Conservation (phyloP, 2,888 invertebrate species). For the Pachydiplax longipennis region DNA sequence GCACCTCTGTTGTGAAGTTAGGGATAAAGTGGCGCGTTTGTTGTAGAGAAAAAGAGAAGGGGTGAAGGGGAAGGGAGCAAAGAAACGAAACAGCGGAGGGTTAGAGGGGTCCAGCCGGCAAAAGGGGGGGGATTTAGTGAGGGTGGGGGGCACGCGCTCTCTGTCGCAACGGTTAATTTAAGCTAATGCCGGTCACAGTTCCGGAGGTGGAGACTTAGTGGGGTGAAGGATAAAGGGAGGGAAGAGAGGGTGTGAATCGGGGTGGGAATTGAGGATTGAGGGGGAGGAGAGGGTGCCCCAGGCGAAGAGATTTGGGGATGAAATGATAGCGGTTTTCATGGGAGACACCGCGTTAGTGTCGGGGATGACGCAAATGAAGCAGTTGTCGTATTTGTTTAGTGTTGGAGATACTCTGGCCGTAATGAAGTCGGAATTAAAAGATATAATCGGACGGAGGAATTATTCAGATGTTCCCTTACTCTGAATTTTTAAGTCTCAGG, state of each 20-base stretch:
- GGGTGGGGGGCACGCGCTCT: background rate
- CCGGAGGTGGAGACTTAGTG: conserved; percentile 3
- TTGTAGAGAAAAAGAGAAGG: background rate
- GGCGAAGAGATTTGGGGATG: background rate
- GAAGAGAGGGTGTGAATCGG: background rate
- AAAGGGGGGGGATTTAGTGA: background rate
- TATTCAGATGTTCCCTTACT: no score
- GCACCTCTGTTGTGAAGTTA: no score
- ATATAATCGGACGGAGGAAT: no score
- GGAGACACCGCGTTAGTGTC: background rate
- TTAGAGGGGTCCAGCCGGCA: background rate
- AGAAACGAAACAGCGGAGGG: background rate
- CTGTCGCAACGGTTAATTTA: conserved; percentile 43
- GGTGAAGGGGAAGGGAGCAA: background rate
- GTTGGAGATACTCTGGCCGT: background rate
- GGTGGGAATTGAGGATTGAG: background rate
- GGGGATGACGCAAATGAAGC: background rate
- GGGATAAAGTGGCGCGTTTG: background rate
- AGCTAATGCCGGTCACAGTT: conserved; percentile 43
- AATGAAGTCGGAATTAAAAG: no score
- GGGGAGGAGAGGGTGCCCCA: background rate
- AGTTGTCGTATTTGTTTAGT: background rate
- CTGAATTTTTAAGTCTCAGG: no score
- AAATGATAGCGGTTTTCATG: background rate
- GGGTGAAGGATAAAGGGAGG: background rate